Percentiles rank a stretch among this genome's conserved stretches.
These are phyloP conservation scores for Euglossa dilemma DNA, from an alignment of 1,140 invertebrate species.

Conservation along the genomic window DNA sequence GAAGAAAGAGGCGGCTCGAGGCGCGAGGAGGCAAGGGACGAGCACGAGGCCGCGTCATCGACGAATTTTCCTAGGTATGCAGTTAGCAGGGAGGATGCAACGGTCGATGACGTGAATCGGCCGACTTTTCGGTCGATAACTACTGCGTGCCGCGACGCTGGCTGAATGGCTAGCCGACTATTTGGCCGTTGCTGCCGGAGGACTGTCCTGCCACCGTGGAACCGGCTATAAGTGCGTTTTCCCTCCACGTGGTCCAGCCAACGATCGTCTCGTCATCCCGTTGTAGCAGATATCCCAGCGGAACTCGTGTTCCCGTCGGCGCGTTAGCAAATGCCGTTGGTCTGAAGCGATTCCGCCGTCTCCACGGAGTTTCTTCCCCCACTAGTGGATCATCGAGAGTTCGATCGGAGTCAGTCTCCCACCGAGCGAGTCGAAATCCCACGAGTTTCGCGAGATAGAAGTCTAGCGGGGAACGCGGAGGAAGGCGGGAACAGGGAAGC, in stretches of 20 bases:
- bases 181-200: neutral
- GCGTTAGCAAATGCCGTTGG: conserved; percentile 6
- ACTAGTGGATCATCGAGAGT: neutral
- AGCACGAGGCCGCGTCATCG: conserved; percentile 3
- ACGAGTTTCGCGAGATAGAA: neutral
- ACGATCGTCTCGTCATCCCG: neutral
- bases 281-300: no score
- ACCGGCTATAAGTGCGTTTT: conserved; percentile 22
- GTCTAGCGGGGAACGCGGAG: neutral
- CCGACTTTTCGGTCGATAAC: conserved; percentile 57
- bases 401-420: no score
- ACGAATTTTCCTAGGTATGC: conserved; percentile 27
- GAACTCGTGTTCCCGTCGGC: neutral
- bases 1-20: neutral
- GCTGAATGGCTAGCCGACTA: conserved; percentile 43
- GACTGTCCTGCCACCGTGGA: conserved; percentile 5
- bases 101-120: conserved; percentile 57
- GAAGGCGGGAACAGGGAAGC: neutral
- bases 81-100: conserved; percentile 30
- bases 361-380: neutral
- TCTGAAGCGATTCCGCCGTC: neutral
- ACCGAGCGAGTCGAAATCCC: neutral
- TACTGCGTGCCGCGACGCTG: conserved; percentile 38
- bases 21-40: neutral
- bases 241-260: neutral